Percentiles rank a stretch among this genome's conserved stretches.
phyloP scores from a whole-genome alignment of 2,888 invertebrate species.

The Drosophila birchii region DNA sequence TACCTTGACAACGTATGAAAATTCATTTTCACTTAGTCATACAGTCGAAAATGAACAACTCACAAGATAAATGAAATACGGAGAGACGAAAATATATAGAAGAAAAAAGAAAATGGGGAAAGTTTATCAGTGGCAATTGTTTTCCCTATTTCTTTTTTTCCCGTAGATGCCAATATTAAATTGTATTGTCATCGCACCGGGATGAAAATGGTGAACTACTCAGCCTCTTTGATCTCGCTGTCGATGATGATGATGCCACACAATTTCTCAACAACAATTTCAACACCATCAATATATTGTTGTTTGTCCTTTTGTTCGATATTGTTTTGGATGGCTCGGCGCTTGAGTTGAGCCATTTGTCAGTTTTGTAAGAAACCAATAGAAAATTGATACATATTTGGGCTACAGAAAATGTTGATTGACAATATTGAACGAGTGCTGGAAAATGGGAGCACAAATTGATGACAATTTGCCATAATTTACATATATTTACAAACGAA shows the following conservation, averaged over 20 bases:
- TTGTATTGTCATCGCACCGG: constrained; percentile 67
- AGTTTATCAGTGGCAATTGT: constrained; percentile 43
- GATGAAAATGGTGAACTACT: constrained; percentile 53
- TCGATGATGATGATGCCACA: constrained; percentile 61
- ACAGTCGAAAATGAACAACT: constrained; percentile 51
- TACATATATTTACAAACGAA: background rate
- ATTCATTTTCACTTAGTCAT: constrained; percentile 27
- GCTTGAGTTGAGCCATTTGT: constrained; percentile 27
- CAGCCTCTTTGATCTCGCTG: constrained; percentile 69
- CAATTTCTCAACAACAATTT: constrained; percentile 71
- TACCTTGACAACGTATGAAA: constrained; percentile 41
- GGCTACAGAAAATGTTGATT: constrained; percentile 14
- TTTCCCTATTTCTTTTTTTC: constrained; percentile 21
- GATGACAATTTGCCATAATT: background rate
- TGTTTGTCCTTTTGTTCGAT: constrained; percentile 40
- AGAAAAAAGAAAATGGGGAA: constrained; percentile 26
- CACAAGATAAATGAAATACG: constrained; percentile 63
- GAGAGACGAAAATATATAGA: constrained; percentile 19
- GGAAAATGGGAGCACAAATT: background rate
- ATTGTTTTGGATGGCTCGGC: constrained; percentile 25
- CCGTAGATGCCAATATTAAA: constrained; percentile 56
- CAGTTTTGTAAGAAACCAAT: constrained; percentile 27
- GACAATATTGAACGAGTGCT: constrained; percentile 5
- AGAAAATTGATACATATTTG: constrained; percentile 24
- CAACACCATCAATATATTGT: constrained; percentile 72